These are phyloP conservation scores for Graphium colonna DNA, from an alignment of 2,888 invertebrate species.

Conservation along the genomic window DNA sequence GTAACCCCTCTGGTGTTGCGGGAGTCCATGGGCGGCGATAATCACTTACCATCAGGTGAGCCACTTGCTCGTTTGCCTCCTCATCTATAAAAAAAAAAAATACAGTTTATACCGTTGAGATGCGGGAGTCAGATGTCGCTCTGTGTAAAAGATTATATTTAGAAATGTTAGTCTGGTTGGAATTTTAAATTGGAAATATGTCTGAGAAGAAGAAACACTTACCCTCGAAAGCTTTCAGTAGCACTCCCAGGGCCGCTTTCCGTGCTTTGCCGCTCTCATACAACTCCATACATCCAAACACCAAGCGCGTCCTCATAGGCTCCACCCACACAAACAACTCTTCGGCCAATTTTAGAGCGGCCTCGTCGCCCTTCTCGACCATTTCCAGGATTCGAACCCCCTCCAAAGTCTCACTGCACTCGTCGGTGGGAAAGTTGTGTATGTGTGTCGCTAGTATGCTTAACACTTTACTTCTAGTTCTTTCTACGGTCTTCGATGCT, in stretches of 20 bases:
- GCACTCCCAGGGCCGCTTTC: constrained; percentile 34
- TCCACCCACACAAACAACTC: constrained; percentile 32
- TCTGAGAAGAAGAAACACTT: no score
- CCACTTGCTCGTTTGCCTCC: no score
- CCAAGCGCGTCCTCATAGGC: constrained; percentile 26
- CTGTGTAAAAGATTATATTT: no score
- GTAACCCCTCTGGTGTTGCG: no score
- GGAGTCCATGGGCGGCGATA: no score
- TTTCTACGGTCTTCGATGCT: not conserved
- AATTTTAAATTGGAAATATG: no score
- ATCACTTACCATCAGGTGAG: no score
- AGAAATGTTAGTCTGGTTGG: no score
- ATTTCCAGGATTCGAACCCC: not conserved
- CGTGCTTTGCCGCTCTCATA: constrained; percentile 28
- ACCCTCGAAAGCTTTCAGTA: constrained; percentile 40
- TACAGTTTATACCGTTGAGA: no score
- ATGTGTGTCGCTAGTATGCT: not conserved
- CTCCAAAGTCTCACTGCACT: not conserved
- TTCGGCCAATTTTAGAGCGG: constrained; percentile 31
- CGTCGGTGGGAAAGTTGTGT: not conserved
- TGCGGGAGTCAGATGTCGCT: no score
- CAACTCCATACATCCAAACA: constrained; percentile 24
- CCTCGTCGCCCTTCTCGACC: constrained; percentile 25
- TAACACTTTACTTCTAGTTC: not conserved
- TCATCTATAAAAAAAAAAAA: not conserved